These are phyloP conservation scores for Epinephelus coioides DNA, from an alignment of 2,797 vertebrate genomes.

Conservation along the genomic window DNA sequence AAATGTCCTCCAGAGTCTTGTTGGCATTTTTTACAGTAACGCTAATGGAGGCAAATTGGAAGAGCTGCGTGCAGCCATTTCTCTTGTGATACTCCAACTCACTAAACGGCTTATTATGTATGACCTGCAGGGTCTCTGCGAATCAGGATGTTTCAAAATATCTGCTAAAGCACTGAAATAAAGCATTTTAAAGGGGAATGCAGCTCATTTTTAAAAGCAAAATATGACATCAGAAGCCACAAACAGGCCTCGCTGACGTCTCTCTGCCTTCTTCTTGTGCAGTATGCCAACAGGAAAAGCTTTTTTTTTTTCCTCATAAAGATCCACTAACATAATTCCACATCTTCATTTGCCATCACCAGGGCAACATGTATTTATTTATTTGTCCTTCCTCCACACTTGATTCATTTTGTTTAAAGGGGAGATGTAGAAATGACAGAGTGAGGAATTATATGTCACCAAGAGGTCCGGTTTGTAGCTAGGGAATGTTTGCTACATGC, in stretches of 20 bases:
- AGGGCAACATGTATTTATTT: slow-evolving; percentile 58
- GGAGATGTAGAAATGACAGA: slow-evolving; percentile 41
- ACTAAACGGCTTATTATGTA: slow-evolving; percentile 34
- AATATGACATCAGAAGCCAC: not conserved
- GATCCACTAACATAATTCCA: slow-evolving; percentile 9
- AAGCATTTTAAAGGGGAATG: not conserved
- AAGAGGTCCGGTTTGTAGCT: slow-evolving; percentile 44
- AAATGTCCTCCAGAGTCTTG: slow-evolving; percentile 54
- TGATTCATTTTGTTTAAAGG: slow-evolving; percentile 50
- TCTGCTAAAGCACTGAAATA: not conserved
- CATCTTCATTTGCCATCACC: slow-evolving; percentile 22
- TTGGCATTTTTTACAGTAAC: slow-evolving; percentile 37
- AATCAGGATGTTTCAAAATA: not conserved
- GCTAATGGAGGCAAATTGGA: slow-evolving; percentile 55
- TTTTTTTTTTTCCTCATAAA: not conserved
- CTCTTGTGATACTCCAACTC: slow-evolving; percentile 28
- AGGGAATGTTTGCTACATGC: slow-evolving; percentile 44
- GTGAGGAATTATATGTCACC: slow-evolving; percentile 46
- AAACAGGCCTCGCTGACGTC: not conserved
- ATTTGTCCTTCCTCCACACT: slow-evolving; percentile 44
- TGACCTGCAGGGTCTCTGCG: slow-evolving; percentile 6
- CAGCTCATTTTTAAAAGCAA: not conserved
- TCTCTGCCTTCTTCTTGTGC: not conserved
- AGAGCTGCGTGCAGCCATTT: slow-evolving; percentile 13
- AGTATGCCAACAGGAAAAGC: not conserved